Conservation (phyloP, 53 echinoderm and acorn worm species). For the Echinarachnius parma region DNA sequence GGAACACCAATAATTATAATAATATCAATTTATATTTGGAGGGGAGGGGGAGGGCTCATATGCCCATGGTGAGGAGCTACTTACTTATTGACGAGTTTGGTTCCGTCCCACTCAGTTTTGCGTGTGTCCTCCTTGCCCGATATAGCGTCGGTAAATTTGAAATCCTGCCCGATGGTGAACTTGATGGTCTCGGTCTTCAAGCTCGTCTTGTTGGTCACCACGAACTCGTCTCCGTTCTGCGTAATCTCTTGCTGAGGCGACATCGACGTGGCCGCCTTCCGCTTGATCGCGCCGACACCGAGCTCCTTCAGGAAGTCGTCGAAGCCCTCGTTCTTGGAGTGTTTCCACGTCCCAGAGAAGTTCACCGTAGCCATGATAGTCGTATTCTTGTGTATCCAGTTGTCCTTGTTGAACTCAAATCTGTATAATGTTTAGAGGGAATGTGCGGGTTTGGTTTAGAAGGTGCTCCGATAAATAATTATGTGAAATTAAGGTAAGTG, state of each 20-base stretch:
- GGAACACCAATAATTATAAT: no score
- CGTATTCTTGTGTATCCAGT: no score
- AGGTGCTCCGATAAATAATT: no score
- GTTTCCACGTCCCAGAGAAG: slow-evolving; percentile 51
- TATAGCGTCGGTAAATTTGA: slow-evolving; percentile 49
- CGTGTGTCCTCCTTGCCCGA: slow-evolving; percentile 48
- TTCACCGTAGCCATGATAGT: slow-evolving; percentile 41
- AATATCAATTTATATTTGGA: no score
- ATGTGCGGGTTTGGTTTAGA: no score
- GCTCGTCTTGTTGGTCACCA: slow-evolving; percentile 35
- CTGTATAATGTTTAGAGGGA: no score
- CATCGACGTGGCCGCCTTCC: slow-evolving; percentile 44
- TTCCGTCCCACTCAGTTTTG: slow-evolving; percentile 49
- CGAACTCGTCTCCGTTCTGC: slow-evolving; percentile 56
- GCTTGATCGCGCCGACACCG: slow-evolving; percentile 42
- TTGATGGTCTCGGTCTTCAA: slow-evolving; percentile 21
- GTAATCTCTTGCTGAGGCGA: slow-evolving; percentile 47
- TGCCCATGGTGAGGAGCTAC: no score
- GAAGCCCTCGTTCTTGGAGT: slow-evolving; percentile 40
- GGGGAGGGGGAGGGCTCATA: no score
- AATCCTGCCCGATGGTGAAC: slow-evolving; percentile 55
- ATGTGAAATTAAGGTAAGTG: no score
- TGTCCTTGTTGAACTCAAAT: no score
- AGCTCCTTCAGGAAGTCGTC: slow-evolving; percentile 38
- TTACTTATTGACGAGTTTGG: slow-evolving; percentile 53